These are phyloP conservation scores for Mesoclemmys tuberculata DNA, from an alignment of 2,113 vertebrate species.

Conservation along the genomic window DNA sequence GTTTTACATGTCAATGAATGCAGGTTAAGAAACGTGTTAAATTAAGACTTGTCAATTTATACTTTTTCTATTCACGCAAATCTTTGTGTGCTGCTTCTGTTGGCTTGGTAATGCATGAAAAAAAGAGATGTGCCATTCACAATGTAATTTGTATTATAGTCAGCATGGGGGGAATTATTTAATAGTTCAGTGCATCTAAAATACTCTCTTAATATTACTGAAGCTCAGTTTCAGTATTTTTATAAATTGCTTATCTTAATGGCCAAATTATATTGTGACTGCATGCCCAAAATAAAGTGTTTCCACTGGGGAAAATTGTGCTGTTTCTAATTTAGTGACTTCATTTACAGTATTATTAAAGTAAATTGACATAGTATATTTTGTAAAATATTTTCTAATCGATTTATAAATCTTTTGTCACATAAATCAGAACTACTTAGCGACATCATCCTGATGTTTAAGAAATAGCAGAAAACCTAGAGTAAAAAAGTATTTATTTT, in stretches of 20 bases:
- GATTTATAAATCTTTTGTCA: neutral
- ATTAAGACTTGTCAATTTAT: neutral
- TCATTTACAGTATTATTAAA: neutral
- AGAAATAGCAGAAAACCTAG: neutral
- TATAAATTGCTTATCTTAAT: conserved; percentile 12
- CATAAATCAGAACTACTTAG: neutral
- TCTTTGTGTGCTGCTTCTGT: conserved; percentile 70
- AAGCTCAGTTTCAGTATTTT: conserved; percentile 48
- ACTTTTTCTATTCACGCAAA: neutral
- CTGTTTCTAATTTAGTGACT: neutral
- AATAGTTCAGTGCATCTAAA: conserved; percentile 23
- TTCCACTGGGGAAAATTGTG: neutral
- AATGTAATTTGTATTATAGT: conserved; percentile 39
- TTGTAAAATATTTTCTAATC: neutral
- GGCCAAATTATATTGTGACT: neutral
- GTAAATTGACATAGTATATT: neutral
- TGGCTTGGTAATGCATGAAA: conserved; percentile 67
- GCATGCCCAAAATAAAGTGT: neutral
- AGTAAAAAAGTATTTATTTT: neutral
- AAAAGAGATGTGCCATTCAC: neutral
- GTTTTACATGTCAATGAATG: conserved; percentile 79
- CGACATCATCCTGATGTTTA: neutral
- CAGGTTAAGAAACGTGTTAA: conserved; percentile 21
- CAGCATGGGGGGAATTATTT: conserved; percentile 6
- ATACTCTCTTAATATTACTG: neutral